phyloP scores from a whole-genome alignment of 92 coral and sea anemone species.

The Paragorgia papillata region DNA sequence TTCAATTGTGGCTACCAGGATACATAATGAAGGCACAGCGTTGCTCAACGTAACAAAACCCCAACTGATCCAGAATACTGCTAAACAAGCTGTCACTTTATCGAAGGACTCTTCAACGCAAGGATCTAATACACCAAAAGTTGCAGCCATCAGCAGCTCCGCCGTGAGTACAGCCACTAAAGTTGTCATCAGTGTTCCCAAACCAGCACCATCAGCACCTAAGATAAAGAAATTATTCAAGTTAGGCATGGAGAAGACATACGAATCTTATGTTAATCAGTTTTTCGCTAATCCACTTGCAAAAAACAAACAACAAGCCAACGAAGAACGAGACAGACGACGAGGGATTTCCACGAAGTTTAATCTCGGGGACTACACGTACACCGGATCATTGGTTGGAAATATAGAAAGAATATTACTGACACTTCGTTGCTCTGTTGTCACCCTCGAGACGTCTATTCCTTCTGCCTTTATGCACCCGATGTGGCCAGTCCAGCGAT shows the following conservation, averaged over 20 bases:
- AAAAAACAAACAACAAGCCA: slow-evolving; percentile 83
- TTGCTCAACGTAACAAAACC: background rate
- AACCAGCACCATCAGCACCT: background rate
- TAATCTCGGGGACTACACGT: slow-evolving; percentile 76
- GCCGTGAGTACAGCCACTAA: background rate
- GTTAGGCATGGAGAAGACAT: slow-evolving; percentile 88
- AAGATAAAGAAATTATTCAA: slow-evolving; percentile 59
- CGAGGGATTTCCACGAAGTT: slow-evolving; percentile 86
- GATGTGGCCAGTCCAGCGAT: slow-evolving; percentile 92
- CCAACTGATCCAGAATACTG: background rate
- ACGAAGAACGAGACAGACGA: slow-evolving; percentile 86
- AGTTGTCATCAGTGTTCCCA: background rate
- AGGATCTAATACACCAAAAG: background rate
- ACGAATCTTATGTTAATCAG: slow-evolving; percentile 75
- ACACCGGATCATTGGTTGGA: slow-evolving; percentile 79
- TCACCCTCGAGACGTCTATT: slow-evolving; percentile 81
- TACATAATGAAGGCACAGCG: background rate
- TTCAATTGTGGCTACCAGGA: background rate
- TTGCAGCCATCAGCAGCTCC: background rate
- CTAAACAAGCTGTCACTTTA: background rate
- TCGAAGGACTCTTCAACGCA: background rate
- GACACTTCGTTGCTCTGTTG: slow-evolving; percentile 87
- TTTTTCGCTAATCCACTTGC: slow-evolving; percentile 80
- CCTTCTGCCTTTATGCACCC: slow-evolving; percentile 98
- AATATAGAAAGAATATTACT: slow-evolving; percentile 77